Conservation (phyloP, 2,797 vertebrate species). For the Microctenopoma steveboyesi region DNA sequence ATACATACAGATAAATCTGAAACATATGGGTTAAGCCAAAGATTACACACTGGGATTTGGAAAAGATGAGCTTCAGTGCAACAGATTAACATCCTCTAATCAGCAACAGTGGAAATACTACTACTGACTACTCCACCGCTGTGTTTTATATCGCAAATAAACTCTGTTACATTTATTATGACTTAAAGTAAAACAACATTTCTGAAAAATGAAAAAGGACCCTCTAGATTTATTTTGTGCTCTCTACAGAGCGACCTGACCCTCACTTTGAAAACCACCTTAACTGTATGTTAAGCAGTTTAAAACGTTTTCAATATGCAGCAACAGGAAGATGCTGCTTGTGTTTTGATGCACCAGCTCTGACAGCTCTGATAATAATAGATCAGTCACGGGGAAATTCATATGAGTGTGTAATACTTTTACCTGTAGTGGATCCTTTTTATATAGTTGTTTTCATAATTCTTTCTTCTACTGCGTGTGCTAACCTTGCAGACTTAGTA, state of each 20-base stretch:
- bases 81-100: constrained; percentile 65
- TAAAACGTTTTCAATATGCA: background rate
- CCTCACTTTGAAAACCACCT: background rate
- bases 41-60: constrained; percentile 69
- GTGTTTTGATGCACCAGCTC: background rate
- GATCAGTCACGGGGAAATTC: background rate
- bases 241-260: background rate
- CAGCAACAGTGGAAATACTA: constrained; percentile 22
- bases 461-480: background rate
- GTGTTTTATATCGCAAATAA: no score
- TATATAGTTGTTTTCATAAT: background rate
- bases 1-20: constrained; percentile 36
- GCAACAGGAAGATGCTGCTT: background rate
- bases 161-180: background rate
- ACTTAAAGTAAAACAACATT: background rate
- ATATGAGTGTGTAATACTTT: background rate
- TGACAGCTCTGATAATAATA: background rate
- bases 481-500: background rate
- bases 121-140: background rate
- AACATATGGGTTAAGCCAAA: constrained; percentile 50
- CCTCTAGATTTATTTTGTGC: background rate
- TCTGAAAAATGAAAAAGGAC: no score
- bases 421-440: background rate
- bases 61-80: constrained; percentile 60
- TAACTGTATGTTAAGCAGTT: background rate